Evolutionary conservation across 1,140 invertebrate genomes (phyloP).

Genomic region (Caerostris extrusa): DNA sequence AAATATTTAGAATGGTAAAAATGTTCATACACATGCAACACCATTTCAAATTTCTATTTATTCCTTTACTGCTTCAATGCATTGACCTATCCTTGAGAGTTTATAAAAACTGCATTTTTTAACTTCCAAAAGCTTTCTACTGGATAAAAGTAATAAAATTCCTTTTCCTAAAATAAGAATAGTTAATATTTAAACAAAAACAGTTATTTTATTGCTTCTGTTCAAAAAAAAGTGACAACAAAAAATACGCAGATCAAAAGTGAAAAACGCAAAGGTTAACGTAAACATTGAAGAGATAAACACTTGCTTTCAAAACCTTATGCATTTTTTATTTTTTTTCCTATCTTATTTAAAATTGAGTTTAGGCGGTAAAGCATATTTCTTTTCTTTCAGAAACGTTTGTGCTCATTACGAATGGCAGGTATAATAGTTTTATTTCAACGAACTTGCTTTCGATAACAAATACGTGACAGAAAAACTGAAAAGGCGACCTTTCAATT

Average conservation of each 20-base stretch:
- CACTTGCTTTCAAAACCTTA: not conserved
- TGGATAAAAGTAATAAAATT: not conserved
- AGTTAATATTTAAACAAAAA: not conserved
- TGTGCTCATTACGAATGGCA: not conserved
- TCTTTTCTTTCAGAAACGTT: not conserved
- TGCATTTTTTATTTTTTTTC: not conserved
- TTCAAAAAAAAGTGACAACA: no score
- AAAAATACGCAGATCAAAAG: not conserved
- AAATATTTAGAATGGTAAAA: no score
- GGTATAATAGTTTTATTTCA: constrained; percentile 17
- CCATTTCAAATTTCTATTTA: no score
- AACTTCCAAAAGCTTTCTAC: no score
- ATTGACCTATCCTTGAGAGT: no score
- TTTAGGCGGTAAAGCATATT: not conserved
- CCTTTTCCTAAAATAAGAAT: not conserved
- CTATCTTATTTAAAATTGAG: not conserved
- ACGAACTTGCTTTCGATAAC: not conserved
- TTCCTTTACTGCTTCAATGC: no score
- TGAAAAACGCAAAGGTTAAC: not conserved
- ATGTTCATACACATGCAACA: no score
- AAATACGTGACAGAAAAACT: not conserved
- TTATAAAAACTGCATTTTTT: no score
- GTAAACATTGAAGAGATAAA: not conserved
- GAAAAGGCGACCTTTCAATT: constrained; percentile 32
- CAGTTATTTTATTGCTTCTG: no score